phyloP scores from a whole-genome alignment of 2,113 vertebrate species.

The Calonectris borealis region DNA sequence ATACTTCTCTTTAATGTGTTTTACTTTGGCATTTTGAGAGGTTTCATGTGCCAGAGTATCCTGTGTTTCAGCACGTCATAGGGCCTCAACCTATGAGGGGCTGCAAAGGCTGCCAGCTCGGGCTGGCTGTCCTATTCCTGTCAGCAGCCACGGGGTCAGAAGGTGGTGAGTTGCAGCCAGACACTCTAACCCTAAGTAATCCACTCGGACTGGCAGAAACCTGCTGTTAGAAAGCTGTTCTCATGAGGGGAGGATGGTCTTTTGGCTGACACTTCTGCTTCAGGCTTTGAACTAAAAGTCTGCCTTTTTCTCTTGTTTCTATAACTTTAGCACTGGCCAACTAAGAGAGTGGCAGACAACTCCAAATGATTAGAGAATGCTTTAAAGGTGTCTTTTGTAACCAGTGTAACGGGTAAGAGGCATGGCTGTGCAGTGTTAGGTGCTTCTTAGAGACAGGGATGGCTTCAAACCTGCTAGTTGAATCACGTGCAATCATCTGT shows the following conservation, averaged over 20 bases:
- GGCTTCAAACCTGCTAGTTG: background rate
- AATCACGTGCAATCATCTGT: background rate
- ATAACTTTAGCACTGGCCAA: background rate
- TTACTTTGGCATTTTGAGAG: background rate
- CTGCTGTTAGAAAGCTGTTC: background rate
- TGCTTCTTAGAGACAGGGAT: background rate
- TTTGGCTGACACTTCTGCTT: background rate
- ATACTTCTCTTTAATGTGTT: background rate
- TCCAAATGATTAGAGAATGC: background rate
- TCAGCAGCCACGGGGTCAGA: fast-evolving
- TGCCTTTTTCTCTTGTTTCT: background rate
- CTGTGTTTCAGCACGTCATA: background rate
- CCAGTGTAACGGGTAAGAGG: background rate
- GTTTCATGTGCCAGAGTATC: background rate
- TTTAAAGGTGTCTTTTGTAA: background rate
- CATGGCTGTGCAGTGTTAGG: background rate
- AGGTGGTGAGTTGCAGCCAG: background rate
- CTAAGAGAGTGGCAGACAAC: background rate
- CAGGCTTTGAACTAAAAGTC: background rate
- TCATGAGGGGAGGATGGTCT: background rate
- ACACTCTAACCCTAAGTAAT: no score
- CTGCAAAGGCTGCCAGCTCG: background rate
- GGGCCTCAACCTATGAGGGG: background rate
- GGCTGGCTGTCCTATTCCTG: background rate
- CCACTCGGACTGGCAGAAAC: background rate